These are phyloP conservation scores for Helarctos malayanus DNA, from an alignment of 2,797 vertebrate species.

Conservation along the genomic window DNA sequence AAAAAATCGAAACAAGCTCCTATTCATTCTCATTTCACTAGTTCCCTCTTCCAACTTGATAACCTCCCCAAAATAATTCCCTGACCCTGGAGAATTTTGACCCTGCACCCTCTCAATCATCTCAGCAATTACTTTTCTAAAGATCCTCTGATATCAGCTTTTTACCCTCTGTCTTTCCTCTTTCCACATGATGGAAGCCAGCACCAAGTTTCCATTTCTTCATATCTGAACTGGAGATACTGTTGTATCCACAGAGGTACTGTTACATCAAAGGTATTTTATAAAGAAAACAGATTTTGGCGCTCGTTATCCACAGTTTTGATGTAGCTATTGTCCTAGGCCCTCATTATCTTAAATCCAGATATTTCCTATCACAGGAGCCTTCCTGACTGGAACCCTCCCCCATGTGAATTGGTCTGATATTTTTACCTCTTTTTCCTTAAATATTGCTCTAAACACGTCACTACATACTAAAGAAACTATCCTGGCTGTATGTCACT, in stretches of 20 bases:
- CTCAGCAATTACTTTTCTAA: background rate
- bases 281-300: background rate
- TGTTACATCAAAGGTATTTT: background rate
- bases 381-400: background rate
- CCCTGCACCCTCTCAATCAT: background rate
- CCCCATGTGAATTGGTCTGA: background rate
- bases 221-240: background rate
- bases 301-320: background rate
- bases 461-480: slow-evolving; percentile 8
- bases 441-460: background rate
- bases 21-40: background rate
- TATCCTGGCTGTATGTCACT: background rate
- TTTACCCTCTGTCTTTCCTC: background rate
- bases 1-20: background rate
- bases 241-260: background rate
- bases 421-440: background rate
- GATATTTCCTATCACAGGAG: background rate
- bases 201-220: background rate
- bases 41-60: background rate
- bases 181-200: background rate
- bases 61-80: rapidly evolving
- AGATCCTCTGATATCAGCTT: background rate
- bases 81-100: background rate
- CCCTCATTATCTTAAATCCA: slow-evolving; percentile 17
- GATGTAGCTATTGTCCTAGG: background rate